Evolutionary conservation across 2,888 invertebrate species (phyloP).

Genomic region (Sphaeridia pumilis): DNA sequence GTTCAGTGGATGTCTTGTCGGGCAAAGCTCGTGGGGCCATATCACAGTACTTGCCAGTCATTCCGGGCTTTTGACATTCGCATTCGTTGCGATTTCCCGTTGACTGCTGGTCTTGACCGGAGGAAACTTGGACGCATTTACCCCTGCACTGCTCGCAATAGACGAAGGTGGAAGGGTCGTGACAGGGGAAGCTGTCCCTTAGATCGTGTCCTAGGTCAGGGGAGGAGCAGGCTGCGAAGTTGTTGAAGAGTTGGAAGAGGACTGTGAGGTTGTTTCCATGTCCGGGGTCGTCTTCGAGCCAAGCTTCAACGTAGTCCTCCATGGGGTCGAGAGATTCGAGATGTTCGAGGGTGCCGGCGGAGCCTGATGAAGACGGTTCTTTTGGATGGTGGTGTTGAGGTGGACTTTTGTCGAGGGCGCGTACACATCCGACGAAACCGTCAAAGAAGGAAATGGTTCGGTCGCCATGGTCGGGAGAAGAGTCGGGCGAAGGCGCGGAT

Average conservation of each 20-base stretch:
- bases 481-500: neutral
- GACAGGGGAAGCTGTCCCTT: conserved; percentile 20
- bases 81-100: conserved; percentile 22
- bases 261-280: conserved; percentile 8
- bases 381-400: neutral
- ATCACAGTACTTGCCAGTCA: conserved; percentile 1
- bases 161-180: conserved; percentile 22
- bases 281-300: neutral
- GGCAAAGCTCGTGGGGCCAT: neutral
- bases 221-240: conserved; percentile 20
- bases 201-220: conserved; percentile 21
- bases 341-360: neutral
- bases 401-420: neutral
- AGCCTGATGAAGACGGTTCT: neutral
- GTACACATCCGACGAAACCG: conserved; percentile 33
- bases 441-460: conserved; percentile 26
- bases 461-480: neutral
- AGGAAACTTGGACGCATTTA: conserved; percentile 17
- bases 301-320: neutral
- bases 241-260: conserved; percentile 17
- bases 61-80: conserved; percentile 15
- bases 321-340: neutral
- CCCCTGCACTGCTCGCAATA: conserved; percentile 25
- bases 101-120: neutral
- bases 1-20: conserved; percentile 2